Evolutionary conservation across 2,888 invertebrate genomes (phyloP).

Genomic region (Hypena proboscidalis): DNA sequence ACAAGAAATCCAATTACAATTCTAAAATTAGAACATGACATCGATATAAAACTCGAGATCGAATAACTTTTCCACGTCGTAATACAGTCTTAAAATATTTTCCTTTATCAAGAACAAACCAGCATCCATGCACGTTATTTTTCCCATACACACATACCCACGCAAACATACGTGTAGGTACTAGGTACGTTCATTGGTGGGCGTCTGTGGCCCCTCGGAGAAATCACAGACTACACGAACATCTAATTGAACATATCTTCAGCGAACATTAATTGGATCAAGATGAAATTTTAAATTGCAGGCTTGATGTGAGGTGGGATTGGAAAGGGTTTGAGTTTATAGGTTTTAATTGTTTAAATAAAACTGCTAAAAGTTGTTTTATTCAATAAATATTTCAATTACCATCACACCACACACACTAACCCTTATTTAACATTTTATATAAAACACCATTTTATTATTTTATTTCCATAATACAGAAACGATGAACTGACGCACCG

Average conservation of each 20-base stretch:
- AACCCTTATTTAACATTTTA: too few species aligned
- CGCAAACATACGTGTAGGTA: constrained; percentile 1
- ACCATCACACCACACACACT: too few species aligned
- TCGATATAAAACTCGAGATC: too few species aligned
- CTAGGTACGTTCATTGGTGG: constrained; percentile 12
- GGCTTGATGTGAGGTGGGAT: not conserved
- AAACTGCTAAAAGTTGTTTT: too few species aligned
- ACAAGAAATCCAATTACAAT: too few species aligned
- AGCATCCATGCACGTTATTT: constrained; percentile 17
- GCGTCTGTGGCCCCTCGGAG: constrained; percentile 37
- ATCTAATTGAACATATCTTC: constrained; percentile 43
- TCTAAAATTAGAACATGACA: too few species aligned
- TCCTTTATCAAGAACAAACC: not conserved
- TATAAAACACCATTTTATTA: too few species aligned
- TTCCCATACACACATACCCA: constrained; percentile 16
- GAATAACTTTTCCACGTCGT: too few species aligned
- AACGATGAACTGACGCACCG: too few species aligned
- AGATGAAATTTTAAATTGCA: constrained; percentile 34
- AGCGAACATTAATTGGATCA: constrained; percentile 38
- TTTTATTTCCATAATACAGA: too few species aligned
- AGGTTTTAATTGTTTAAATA: not conserved
- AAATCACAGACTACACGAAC: constrained; percentile 41
- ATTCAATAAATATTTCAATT: too few species aligned
- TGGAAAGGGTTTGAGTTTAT: not conserved
- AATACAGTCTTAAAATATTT: too few species aligned